Evolutionary conservation across 2,888 invertebrate species (phyloP), one percentile per base, ranked within the genome.

Genomic region (Eupithecia exiguata): DNA sequence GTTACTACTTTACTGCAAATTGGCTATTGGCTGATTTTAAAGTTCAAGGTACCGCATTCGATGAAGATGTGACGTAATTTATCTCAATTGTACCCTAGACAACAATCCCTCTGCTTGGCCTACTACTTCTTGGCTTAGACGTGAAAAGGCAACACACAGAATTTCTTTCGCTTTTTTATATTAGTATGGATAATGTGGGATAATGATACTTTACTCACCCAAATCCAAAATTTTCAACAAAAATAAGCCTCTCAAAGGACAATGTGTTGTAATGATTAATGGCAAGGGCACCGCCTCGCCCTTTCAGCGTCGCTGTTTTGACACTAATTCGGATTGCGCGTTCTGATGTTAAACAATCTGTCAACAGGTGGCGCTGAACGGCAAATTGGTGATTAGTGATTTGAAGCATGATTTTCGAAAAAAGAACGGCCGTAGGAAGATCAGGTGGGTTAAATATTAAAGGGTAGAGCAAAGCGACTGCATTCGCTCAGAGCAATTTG

Each of bases 241-340:
- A 66, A 66, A 66, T 38, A 68, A 46, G 65, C 46, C 69, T 70
- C 38, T 40, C 21, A 66, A 63, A 58, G 69, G 53, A 69, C 70
- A 75, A 72, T 70, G 69, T 68, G 70, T 75, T 72, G 53, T 63
- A 38, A 69, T 75, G 75, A 75, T 75, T 75, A 75, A 75, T 72
- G 72, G 69, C 43, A 35, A 35, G 35, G 67, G 30, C 66, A 36
- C 43, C 40, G 67, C 43, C 25, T 77, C 74, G 74, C 71, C 79
- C 79, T 78, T 79, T 74, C 58, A 70, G 35, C 72, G 70, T 69
- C 72, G 66, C 71, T 74, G 77, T 74, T 77, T 76, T 77, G 75
- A 79, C 78, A 76, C 74, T 77, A 76, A 77, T 77, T 76, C 74
- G 72, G 71, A 77, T 75, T 74, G 72, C 78, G 74, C 74, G 68